phyloP scores from a whole-genome alignment of 2,113 vertebrate species.

The Spea multiplicata region DNA sequence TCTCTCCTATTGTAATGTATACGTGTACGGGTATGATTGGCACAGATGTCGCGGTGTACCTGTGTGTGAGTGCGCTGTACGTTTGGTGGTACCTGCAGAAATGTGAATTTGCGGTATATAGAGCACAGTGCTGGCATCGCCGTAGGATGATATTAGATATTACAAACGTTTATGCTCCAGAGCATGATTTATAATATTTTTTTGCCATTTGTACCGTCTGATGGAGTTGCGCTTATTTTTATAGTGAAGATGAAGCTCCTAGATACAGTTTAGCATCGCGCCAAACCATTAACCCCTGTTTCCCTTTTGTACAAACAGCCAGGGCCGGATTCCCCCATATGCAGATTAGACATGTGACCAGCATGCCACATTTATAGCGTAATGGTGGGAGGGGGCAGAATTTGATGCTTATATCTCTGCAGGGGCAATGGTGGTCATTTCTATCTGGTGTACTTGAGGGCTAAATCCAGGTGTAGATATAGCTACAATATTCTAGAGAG shows the following conservation, averaged over 20 bases:
- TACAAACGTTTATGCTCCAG: neutral
- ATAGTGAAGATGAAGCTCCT: neutral
- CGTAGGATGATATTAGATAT: neutral
- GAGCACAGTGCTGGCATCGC: constrained; percentile 25
- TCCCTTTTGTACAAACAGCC: too few relatives aligned
- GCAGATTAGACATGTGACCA: neutral
- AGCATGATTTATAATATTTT: constrained; percentile 17
- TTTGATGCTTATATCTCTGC: neutral
- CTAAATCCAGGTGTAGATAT: too few relatives aligned
- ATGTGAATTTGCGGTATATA: constrained; percentile 6
- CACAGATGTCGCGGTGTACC: neutral
- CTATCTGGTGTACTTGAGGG: too few relatives aligned
- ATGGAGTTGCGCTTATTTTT: constrained; percentile 39
- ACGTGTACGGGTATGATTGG: neutral
- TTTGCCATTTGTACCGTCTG: constrained; percentile 2
- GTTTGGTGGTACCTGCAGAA: neutral
- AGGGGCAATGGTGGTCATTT: neutral
- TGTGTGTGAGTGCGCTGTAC: neutral
- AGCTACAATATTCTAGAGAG: too few relatives aligned
- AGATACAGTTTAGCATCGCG: neutral
- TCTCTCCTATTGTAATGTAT: neutral
- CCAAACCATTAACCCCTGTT: neutral
- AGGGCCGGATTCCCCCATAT: neutral
- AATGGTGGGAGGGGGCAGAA: neutral
- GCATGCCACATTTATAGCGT: neutral